A percentile compares a stretch with the other conserved stretches of the same genome.
Evolutionary conservation across 2,797 vertebrate genomes (phyloP).

Genomic region (Mycteria americana): DNA sequence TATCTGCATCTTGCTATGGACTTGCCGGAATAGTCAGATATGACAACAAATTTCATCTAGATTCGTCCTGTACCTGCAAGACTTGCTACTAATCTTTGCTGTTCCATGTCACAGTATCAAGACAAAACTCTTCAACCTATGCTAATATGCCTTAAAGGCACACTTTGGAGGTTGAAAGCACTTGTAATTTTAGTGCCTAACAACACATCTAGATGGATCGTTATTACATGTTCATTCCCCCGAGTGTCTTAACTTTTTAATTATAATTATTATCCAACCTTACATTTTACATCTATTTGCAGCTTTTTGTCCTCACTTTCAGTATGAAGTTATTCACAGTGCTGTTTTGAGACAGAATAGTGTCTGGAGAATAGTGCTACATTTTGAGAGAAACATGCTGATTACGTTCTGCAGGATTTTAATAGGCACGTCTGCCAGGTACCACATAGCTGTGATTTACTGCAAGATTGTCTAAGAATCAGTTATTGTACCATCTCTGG

Average conservation of each 20-base stretch:
- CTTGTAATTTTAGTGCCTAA: constrained; percentile 13
- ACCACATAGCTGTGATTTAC: neutral
- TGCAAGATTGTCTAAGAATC: neutral
- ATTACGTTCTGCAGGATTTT: neutral
- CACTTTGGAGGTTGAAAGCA: neutral
- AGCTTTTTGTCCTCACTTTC: neutral
- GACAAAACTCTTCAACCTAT: neutral
- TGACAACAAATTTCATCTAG: neutral
- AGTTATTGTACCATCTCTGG: neutral
- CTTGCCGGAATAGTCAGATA: neutral
- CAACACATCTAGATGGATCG: neutral
- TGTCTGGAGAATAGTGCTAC: neutral
- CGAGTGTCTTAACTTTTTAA: neutral
- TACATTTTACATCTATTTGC: neutral
- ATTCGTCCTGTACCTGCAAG: neutral
- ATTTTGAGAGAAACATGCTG: neutral
- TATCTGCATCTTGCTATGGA: neutral
- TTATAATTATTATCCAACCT: neutral
- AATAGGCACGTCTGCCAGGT: neutral
- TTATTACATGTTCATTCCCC: neutral
- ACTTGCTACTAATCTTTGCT: neutral
- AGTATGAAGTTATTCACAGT: neutral
- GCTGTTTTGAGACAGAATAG: neutral
- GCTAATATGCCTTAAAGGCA: neutral
- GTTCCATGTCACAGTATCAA: neutral